phyloP scores from a whole-genome alignment of 2,888 invertebrate species.

The Rhaphigaster nebulosa region DNA sequence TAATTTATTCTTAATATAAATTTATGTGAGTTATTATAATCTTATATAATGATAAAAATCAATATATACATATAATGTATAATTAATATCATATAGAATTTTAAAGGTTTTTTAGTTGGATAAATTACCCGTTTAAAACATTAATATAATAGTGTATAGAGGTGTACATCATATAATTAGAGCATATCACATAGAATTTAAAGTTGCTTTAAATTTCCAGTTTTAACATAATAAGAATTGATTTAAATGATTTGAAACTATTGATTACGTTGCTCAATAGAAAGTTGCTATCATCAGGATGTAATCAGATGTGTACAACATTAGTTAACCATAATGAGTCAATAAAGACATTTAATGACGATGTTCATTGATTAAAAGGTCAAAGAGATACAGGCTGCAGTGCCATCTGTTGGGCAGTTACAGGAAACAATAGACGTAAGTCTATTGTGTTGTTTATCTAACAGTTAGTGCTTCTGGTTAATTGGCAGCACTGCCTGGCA shows the following conservation, averaged over 20 bases:
- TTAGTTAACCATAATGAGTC: background rate
- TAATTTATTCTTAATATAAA: too few relatives aligned
- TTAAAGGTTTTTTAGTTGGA: too few relatives aligned
- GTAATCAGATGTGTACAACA: background rate
- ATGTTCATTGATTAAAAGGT: slow-evolving; percentile 29
- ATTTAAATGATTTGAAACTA: background rate
- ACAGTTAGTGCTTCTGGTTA: background rate
- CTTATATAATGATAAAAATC: too few relatives aligned
- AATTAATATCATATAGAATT: too few relatives aligned
- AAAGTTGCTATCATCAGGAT: background rate
- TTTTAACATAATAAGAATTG: background rate
- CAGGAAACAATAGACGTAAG: slow-evolving; percentile 3
- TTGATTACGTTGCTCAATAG: background rate
- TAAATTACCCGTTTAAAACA: too few relatives aligned
- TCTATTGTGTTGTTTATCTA: slow-evolving; percentile 26
- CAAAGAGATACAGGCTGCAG: background rate
- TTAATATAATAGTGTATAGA: too few relatives aligned
- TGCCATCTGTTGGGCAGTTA: background rate
- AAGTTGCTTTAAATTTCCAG: too few relatives aligned
- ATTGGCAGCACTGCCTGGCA: background rate
- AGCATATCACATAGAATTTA: too few relatives aligned
- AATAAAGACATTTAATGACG: slow-evolving; percentile 10
- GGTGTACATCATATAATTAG: too few relatives aligned
- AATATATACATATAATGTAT: too few relatives aligned
- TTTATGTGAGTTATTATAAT: too few relatives aligned